phyloP scores from a whole-genome alignment of 2,888 invertebrate species.

The Diarsia mendica region DNA sequence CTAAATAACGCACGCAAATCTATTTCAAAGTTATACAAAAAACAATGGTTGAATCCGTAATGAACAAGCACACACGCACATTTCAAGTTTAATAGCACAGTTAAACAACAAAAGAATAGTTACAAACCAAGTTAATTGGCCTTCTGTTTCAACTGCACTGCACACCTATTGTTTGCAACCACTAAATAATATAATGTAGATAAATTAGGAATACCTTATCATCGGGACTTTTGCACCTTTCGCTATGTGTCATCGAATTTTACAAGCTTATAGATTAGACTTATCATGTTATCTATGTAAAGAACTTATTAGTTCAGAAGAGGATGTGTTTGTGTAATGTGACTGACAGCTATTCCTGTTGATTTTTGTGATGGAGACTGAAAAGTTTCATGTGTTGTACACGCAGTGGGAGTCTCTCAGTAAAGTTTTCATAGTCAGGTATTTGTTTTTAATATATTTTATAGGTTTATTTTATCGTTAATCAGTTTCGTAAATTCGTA shows the following conservation, averaged over 20 bases:
- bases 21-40: not conserved
- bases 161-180: slow-evolving; percentile 41
- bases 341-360: not conserved
- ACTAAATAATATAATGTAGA: slow-evolving; percentile 42
- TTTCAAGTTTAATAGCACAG: slow-evolving; percentile 46
- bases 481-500: not conserved
- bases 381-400: slow-evolving; percentile 73
- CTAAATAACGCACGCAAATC: not conserved
- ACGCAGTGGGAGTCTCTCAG: slow-evolving; percentile 70
- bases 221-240: slow-evolving; percentile 26
- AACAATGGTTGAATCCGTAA: slow-evolving; percentile 7
- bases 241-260: slow-evolving; percentile 41
- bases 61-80: slow-evolving; percentile 28
- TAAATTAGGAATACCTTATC: slow-evolving; percentile 36
- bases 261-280: slow-evolving; percentile 55
- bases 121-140: slow-evolving; percentile 25
- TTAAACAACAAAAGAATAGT: slow-evolving; percentile 56
- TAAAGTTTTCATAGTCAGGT: slow-evolving; percentile 72
- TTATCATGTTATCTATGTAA: slow-evolving; percentile 50
- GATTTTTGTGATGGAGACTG: slow-evolving; percentile 56
- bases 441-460: slow-evolving; percentile 16
- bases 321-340: slow-evolving; percentile 46
- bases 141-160: slow-evolving; percentile 45
- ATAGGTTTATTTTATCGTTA: not conserved
- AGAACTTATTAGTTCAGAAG: slow-evolving; percentile 35